Percentiles rank a stretch among this genome's conserved stretches.
Evolutionary conservation across 2,888 invertebrate species (phyloP).

Genomic region (Rhagophthalmus giganteus): DNA sequence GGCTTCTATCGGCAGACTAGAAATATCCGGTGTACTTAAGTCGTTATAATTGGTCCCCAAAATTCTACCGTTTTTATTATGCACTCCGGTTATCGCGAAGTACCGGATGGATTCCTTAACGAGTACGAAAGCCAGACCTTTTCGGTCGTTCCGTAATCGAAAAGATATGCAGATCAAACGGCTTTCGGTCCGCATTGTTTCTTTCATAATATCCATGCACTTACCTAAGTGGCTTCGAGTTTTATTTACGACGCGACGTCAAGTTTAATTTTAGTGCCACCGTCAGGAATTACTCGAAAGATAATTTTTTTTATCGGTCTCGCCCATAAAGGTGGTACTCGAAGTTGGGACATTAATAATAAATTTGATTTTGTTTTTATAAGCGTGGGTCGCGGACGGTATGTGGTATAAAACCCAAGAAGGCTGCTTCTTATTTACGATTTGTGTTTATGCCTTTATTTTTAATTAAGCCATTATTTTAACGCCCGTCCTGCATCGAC

Average conservation of each 20-base stretch:
- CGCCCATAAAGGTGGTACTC: background rate
- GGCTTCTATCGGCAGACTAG: slow-evolving; percentile 44
- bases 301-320: too few relatives aligned
- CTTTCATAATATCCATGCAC: slow-evolving; percentile 14
- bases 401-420: too few relatives aligned
- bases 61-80: slow-evolving; percentile 19
- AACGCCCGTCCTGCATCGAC: background rate
- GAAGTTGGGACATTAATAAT: slow-evolving; percentile 8
- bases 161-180: slow-evolving; percentile 15
- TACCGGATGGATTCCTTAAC: slow-evolving; percentile 18
- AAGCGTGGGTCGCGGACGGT: slow-evolving; percentile 1
- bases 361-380: background rate
- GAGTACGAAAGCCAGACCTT: slow-evolving; percentile 2
- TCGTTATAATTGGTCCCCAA: slow-evolving; percentile 37
- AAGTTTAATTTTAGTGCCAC: too few relatives aligned
- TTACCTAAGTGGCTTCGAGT: slow-evolving; percentile 17
- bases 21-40: slow-evolving; percentile 42
- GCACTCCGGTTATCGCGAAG: slow-evolving; percentile 28
- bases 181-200: slow-evolving; percentile 14
- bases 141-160: slow-evolving; percentile 2
- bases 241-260: slow-evolving; percentile 13
- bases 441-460: too few relatives aligned
- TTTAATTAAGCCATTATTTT: too few relatives aligned
- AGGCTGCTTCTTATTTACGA: too few relatives aligned
- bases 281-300: too few relatives aligned